Evolutionary conservation across 2,888 invertebrate genomes (phyloP), one percentile per base, ranked within the genome.

Genomic region (Lasioglossum calceatum): DNA sequence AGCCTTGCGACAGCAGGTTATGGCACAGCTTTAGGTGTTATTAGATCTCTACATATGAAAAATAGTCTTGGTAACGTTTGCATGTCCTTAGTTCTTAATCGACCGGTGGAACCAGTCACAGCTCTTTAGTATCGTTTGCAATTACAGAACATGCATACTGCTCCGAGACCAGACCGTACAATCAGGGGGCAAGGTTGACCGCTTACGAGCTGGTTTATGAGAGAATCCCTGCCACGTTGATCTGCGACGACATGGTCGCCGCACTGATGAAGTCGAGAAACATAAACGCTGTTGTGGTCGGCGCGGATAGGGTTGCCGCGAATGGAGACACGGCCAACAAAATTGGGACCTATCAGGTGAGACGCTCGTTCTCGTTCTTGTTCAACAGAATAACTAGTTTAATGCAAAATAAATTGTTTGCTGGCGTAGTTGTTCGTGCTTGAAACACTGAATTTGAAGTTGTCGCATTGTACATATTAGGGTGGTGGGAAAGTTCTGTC

Each of bases 321-420:
- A 99, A 99, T 95, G 99, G 99, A 0, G 99, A 99, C 95, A 99
- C 99, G 0, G 99, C 99, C 0, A 99, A 99, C 95, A 99, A 99
- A 97, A 99, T 99, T 94, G 99, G 99, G 92, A 99, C 99, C 23
- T 99, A 98, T 95, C 98, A 99, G 96, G 96, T 96, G 92, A 86
- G 32, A 32, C 3, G 1, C 16, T 54, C 2, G 42, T 42, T 42
- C 39, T 8, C 4, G 36, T 36, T 36, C 36, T 4, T 4, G 36
- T 36, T 36, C 36, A 36, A 36, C 36, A 36, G 36, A 36, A 36
- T 4, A 36, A 36, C 36, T 36, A 36, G 8, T 39, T 39, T 39
- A 39, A 39, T 39, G 7, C 39, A 39, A 39, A 39, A 39, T 39
- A 39, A 39, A 39, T 8, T 36, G 39, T 39, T 39, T 39, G 39